A percentile compares a stretch with the other conserved stretches of the same genome.
phyloP scores from a whole-genome alignment of 2,113 vertebrate genomes.

The Chunga burmeisteri region DNA sequence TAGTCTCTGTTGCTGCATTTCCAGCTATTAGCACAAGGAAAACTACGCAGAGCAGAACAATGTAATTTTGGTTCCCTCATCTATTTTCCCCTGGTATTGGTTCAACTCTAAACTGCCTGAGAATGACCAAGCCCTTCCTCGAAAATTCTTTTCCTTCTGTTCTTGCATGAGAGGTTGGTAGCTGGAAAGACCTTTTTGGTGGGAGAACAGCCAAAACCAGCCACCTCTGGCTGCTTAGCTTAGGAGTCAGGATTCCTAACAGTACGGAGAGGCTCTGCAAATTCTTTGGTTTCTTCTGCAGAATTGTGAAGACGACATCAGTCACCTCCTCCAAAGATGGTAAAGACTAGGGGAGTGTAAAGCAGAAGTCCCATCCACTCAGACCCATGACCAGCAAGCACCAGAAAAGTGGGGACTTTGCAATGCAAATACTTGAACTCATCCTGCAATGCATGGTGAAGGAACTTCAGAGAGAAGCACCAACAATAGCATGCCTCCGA shows the following conservation, averaged over 20 bases:
- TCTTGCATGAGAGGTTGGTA: background rate
- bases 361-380: background rate
- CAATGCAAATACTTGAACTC: background rate
- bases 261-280: background rate
- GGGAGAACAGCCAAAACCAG: background rate
- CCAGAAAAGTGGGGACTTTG: background rate
- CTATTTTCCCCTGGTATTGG: background rate
- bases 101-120: background rate
- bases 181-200: background rate
- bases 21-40: background rate
- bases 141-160: background rate
- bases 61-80: background rate
- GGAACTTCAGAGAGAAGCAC: background rate
- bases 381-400: background rate
- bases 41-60: background rate
- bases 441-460: background rate
- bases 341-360: background rate
- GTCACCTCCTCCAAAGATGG: background rate
- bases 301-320: background rate
- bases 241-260: background rate
- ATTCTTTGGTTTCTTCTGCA: background rate
- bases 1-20: background rate
- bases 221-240: background rate
- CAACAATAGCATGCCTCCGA: background rate
- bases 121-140: background rate